Conservation (phyloP, 1,140 invertebrate genomes). For the Diorhabda carinulata region DNA sequence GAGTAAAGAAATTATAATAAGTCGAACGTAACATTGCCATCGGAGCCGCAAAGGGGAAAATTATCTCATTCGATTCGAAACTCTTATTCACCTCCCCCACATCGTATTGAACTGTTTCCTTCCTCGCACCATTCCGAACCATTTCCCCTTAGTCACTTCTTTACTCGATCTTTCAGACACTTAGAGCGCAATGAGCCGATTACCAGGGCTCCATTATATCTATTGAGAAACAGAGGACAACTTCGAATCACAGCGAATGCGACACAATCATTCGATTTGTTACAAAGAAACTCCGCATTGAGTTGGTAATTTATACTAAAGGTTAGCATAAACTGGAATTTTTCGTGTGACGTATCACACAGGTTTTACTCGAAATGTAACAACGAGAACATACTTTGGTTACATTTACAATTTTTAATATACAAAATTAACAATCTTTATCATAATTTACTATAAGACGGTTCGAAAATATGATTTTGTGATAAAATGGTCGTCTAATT, state of each 20-base stretch:
- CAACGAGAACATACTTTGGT: no score
- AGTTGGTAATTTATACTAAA: slow-evolving; percentile 2
- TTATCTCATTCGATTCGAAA: slow-evolving; percentile 2
- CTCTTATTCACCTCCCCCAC: slow-evolving; percentile 18
- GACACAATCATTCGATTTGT: slow-evolving; percentile 30
- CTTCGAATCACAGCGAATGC: slow-evolving; percentile 27
- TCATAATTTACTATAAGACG: no score
- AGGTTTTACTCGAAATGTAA: no score
- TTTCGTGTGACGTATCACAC: no score
- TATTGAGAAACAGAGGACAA: slow-evolving; percentile 33
- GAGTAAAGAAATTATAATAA: neutral
- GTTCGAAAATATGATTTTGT: no score
- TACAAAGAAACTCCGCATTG: slow-evolving; percentile 21
- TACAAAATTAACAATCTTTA: no score
- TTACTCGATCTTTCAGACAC: slow-evolving; percentile 38
- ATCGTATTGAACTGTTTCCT: slow-evolving; percentile 32
- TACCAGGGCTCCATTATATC: slow-evolving; percentile 30
- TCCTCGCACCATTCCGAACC: slow-evolving; percentile 39
- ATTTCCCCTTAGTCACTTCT: slow-evolving; percentile 41
- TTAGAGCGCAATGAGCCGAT: slow-evolving; percentile 39
- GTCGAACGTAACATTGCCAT: neutral
- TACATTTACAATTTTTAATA: no score
- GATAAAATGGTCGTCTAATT: no score
- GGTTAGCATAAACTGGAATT: neutral
- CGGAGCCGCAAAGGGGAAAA: neutral